Percentiles rank a stretch among this genome's conserved stretches.
Conservation (phyloP, 2,888 invertebrate genomes). For the Dyspetes luteomarginatus region DNA sequence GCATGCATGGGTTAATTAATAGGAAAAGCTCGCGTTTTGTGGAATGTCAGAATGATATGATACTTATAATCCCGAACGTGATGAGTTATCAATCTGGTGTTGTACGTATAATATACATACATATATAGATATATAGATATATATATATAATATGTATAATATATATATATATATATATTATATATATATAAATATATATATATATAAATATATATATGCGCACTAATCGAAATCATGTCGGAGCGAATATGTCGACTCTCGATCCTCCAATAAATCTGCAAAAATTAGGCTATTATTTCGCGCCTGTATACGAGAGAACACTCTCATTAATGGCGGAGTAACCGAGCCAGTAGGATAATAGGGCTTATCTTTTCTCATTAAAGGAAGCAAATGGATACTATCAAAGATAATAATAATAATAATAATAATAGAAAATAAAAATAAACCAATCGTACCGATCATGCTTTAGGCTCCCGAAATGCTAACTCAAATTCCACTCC, state of each 20-base stretch:
- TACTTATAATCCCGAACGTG: constrained; percentile 28
- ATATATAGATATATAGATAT: not conserved
- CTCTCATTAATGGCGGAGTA: constrained; percentile 48
- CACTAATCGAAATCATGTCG: constrained; percentile 53
- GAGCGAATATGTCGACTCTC: constrained; percentile 35
- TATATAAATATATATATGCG: constrained; percentile 38
- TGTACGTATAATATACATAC: no score
- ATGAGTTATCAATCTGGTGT: constrained; percentile 25
- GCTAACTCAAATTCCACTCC: constrained; percentile 67
- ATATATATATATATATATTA: no score
- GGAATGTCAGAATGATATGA: constrained; percentile 58
- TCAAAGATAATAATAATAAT: constrained; percentile 30
- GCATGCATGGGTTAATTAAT: constrained; percentile 67
- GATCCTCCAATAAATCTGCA: constrained; percentile 39
- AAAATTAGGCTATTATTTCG: constrained; percentile 34
- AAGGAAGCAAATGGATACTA: constrained; percentile 18
- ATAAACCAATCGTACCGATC: constrained; percentile 42
- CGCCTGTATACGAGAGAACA: constrained; percentile 37
- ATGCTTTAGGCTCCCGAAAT: constrained; percentile 64
- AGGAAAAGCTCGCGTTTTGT: constrained; percentile 54
- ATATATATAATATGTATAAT: no score
- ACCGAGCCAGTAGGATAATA: constrained; percentile 49
- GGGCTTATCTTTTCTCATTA: constrained; percentile 45
- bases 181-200: no score
- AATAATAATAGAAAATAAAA: not conserved